Evolutionary conservation across 2,113 vertebrate species (phyloP), one percentile per base, ranked within the genome.

Genomic region (Cynoglossus semilaevis): DNA sequence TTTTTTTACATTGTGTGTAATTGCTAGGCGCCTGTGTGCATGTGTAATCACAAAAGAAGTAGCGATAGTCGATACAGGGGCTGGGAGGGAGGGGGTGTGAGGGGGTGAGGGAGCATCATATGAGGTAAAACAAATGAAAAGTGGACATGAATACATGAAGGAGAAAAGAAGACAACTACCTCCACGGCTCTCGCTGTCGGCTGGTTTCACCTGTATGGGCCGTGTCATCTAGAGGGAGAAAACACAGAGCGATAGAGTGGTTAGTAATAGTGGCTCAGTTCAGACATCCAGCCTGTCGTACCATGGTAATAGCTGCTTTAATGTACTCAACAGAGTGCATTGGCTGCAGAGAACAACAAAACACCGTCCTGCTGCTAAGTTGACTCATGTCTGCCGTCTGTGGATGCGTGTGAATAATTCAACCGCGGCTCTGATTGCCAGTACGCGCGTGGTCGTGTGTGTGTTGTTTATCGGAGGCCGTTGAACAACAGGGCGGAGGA

Each of bases 121-220:
- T 54, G 43, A 70, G 56, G 81, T 77, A 40, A 61, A 44, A 40
- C 55, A 38, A 63, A 72, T 70, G 59, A 77, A 65, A 80, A 70
- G 34, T 51, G 19, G 63, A 71, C 41, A 50, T 74, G 78, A 63
- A 82, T 55, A 86, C 70, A 66, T 73, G 67, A 88, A 76, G 85
- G 88, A 88, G 83, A 87, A 91, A 93, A 83, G 79, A 88, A 92
- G 86, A 89, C 87, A 91, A 92, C 91, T 97, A 98, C 96, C 96
- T 98, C 96, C 96, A 92, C 96, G 94, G 85, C 96, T 98, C 90
- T 98, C 96, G 64, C 96, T 98, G 94, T 98, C 96, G 59, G 96
- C 96, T 34, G 96, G 96, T 88, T 99, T 99, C 94, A 99, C 96
- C 92, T 99, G 96, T 93, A 99, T 99, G 5, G 96, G 96, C 79